Conservation (phyloP, 2,888 invertebrate species). For the Anticlea derivata region DNA sequence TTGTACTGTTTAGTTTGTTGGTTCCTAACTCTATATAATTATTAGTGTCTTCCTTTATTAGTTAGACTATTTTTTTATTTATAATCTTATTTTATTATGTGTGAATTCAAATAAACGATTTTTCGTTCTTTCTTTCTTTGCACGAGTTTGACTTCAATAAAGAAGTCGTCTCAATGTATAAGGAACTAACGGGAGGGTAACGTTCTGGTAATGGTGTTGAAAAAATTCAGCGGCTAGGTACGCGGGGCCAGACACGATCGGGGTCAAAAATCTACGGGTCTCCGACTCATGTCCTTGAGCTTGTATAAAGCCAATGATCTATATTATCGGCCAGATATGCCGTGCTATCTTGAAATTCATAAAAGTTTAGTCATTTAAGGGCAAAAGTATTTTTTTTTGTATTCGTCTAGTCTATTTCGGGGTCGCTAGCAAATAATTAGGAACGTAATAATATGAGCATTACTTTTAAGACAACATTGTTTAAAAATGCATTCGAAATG, state of each 20-base stretch:
- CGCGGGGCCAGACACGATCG: conserved; percentile 49
- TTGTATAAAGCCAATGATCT: conserved; percentile 61
- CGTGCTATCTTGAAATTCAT: conserved; percentile 35
- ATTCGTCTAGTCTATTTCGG: no score
- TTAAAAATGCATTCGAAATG: conserved; percentile 20
- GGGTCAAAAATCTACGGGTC: conserved; percentile 77
- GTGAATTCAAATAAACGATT: no score
- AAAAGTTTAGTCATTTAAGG: no score
- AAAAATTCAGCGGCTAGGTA: conserved; percentile 43
- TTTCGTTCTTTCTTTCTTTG: no score
- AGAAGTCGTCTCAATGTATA: conserved; percentile 17
- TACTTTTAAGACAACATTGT: conserved; percentile 12
- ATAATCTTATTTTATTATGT: no score
- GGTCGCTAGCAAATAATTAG: not conserved
- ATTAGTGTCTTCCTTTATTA: no score
- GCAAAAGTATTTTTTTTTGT: no score
- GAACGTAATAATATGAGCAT: conserved; percentile 7
- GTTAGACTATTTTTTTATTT: no score
- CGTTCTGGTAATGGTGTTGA: conserved; percentile 44
- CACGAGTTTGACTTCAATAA: not conserved
- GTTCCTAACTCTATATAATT: no score
- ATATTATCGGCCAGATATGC: conserved; percentile 28
- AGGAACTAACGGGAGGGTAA: conserved; percentile 43
- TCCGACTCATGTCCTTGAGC: conserved; percentile 73
- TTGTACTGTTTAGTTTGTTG: no score